A percentile compares a stretch with the other conserved stretches of the same genome.
phyloP scores from a whole-genome alignment of 1,140 invertebrate genomes.

The Leptonema lineaticorne region DNA sequence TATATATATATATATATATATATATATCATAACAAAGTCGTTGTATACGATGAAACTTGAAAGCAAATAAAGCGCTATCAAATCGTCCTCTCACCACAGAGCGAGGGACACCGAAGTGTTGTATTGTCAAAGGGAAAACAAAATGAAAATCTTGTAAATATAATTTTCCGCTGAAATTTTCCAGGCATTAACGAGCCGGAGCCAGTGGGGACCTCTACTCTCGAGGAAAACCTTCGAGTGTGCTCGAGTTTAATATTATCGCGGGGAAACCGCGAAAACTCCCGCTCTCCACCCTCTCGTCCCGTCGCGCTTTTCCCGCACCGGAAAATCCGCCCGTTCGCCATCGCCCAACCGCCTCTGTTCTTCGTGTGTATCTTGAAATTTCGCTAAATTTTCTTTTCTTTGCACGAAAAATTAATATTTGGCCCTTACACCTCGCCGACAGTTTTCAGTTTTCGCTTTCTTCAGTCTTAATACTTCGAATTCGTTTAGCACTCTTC shows the following conservation, averaged over 20 bases:
- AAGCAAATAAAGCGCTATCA: constrained; percentile 8
- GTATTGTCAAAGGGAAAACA: constrained; percentile 18
- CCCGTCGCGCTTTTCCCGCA: no score
- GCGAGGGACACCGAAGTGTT: background rate
- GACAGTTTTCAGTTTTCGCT: background rate
- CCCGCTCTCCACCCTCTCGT: no score
- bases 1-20: background rate
- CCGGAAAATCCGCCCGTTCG: no score
- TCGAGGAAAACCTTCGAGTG: constrained; percentile 6
- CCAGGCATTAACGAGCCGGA: constrained; percentile 1
- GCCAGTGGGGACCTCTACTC: background rate
- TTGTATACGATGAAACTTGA: background rate
- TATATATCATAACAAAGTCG: background rate
- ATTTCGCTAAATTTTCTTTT: background rate
- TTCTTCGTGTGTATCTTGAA: background rate
- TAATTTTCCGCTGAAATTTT: constrained; percentile 1
- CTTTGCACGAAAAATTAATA: background rate
- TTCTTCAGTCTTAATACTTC: no score
- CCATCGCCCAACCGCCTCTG: no score
- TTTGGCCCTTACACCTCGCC: background rate
- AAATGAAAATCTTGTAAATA: constrained; percentile 13
- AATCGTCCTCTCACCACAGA: background rate
- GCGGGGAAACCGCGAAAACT: constrained; percentile 14
- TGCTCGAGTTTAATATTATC: constrained; percentile 13
- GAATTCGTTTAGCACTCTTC: background rate